Base-by-base conservation (phyloP, 2,888 invertebrate species). In the Eilema caniola region DNA sequence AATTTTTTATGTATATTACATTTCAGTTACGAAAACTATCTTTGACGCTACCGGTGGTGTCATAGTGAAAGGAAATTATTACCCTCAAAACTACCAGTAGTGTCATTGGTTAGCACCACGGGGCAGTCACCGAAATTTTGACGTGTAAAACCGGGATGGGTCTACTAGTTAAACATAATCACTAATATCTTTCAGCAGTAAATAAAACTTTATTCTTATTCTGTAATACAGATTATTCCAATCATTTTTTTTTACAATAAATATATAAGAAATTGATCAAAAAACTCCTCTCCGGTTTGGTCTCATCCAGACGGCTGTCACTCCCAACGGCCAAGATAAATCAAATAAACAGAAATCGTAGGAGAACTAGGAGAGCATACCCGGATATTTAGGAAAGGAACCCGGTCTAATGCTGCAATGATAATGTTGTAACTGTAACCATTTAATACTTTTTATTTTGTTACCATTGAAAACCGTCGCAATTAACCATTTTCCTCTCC, bases 121-220 rank as follows among this genome's bases (percentile, higher is more conserved):
- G n/a, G n/a, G n/a, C n/a, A n/a, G n/a, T n/a, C n/a, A n/a, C n/a
- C 33, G 33, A 37, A 37, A 37, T 37, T 1, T 37, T 11, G 10
- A 0, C 2, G 10, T n/a, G 10, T 47, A 20, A n/a, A 53, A 53
- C n/a, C n/a, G n/a, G 53, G 47, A 47, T 20, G 16, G 16, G 37
- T 41, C 25, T 41, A 4, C 23, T 16, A 31, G 11, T 31, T 61
- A 25, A 59, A 25, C 12, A 64, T 47, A 20, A 47, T 28, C 2
- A 12, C 11, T 41, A 53, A 3, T n/a, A 41, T 10, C 20, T 47
- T 63, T 25, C 4, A 41, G 20, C 11, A 63, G 16, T 24, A 64
- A 64, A 31, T 14, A 65, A 31, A 23, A 65, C 53, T 65, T 65
- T 53, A 56, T 56, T 65, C 31, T 65, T 65, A 65, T 53, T 53